Evolutionary conservation across 2,888 invertebrate genomes (phyloP).

Genomic region (Cephus nigrinus): DNA sequence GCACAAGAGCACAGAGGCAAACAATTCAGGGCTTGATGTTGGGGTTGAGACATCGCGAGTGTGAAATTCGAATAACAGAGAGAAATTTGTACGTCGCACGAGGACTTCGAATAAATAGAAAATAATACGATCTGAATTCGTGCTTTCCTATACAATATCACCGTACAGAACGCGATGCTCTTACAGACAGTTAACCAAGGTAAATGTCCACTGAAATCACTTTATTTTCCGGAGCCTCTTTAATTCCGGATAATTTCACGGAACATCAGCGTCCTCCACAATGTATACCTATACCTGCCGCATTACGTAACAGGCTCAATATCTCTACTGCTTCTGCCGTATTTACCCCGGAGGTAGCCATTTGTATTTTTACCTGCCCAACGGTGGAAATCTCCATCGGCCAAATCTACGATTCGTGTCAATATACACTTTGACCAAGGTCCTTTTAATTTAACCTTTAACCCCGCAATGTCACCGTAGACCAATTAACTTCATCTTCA

Average conservation of each 20-base stretch:
- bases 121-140: background rate
- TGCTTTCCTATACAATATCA: background rate
- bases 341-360: background rate
- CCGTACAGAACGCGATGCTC: too few relatives aligned
- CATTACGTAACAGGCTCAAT: conserved; percentile 26
- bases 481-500: background rate
- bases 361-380: background rate
- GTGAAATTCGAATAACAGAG: background rate
- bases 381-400: background rate
- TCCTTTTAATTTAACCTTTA: background rate
- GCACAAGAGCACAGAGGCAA: background rate
- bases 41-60: background rate
- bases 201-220: conserved; percentile 38
- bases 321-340: conserved; percentile 30
- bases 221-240: conserved; percentile 37
- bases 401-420: background rate
- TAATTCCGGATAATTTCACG: conserved; percentile 39
- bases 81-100: background rate
- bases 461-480: background rate
- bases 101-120: background rate
- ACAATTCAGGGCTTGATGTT: background rate
- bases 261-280: conserved; percentile 11
- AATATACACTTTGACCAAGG: background rate
- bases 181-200: conserved; percentile 23
- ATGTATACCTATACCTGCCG: background rate